Evolutionary conservation across 1,140 invertebrate species (phyloP), one percentile per base, ranked within the genome.

Genomic region (Galleria mellonella): DNA sequence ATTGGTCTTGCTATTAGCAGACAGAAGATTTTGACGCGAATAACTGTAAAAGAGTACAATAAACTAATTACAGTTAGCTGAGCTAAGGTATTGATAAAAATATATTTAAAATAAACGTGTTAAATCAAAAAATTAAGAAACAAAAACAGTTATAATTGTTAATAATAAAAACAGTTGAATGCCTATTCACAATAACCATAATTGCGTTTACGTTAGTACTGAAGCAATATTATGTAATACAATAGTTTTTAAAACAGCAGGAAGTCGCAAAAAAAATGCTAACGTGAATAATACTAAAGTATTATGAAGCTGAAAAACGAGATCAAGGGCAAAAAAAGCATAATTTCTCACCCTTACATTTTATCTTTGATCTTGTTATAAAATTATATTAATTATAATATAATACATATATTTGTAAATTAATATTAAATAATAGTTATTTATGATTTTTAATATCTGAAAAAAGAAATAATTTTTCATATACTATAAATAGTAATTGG

Each of bases 21-120:
- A 94, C 1, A 96, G 89, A 23, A 94, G 88, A 82, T 96, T 96
- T 87, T 95, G 94, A 38, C 94, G 90, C 7, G 94, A 95, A 73
- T 95, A 94, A 71, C 94, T 95, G 86, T 10, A 88, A 88, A 71
- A n/a, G 55, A 37, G 56, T 35, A 23, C 2, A 23, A 23, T 2
- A 23, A 23, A 23, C n/a, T n/a, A n/a, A n/a, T 2, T 23, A 23
- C 6, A 23, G 17, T 23, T 23, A 23, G 17, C 17, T 23, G 17
- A 23, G 2, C 2, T 23, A 3, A 23, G 6, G 2, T 23, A 23
- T 23, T 2, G 6, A 3, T 23, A 3, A 23, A 23, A 23, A 23
- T 23, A 6, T 23, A 6, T 23, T 23, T 23, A 6, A 6, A 2
- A 23, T 23, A 23, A 23, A 23, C 6, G 6, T 23, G 17, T 23